Evolutionary conservation across 2,113 vertebrate genomes (phyloP).

Genomic region (Lophura nycthemera): DNA sequence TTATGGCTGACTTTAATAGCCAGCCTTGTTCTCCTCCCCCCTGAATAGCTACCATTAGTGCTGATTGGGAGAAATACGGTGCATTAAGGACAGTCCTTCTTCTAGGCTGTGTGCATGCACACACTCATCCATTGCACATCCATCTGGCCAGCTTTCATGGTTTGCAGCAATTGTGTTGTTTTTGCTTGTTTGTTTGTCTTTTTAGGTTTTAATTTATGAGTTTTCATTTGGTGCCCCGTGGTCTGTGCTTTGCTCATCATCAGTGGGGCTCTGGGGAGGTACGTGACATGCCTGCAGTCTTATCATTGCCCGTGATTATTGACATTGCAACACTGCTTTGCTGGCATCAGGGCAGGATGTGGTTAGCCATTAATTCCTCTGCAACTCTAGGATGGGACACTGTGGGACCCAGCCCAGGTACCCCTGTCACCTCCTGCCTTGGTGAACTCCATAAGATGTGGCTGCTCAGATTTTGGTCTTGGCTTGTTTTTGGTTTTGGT

Average conservation of each 20-base stretch:
- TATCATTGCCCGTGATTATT: neutral
- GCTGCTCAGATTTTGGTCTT: neutral
- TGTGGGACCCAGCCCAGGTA: too few relatives aligned
- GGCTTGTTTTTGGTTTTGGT: neutral
- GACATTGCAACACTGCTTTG: neutral
- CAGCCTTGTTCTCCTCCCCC: neutral
- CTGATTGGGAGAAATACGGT: neutral
- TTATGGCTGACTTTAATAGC: neutral
- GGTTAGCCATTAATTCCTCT: neutral
- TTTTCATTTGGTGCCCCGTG: neutral
- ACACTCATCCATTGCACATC: neutral
- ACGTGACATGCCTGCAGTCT: neutral
- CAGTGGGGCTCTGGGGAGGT: neutral
- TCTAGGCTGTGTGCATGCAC: neutral
- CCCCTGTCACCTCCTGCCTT: neutral
- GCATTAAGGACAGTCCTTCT: neutral
- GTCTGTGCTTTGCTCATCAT: neutral
- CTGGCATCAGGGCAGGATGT: neutral
- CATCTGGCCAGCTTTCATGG: neutral
- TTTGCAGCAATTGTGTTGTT: neutral
- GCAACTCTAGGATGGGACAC: neutral
- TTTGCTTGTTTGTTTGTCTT: neutral
- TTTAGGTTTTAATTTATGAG: conserved; percentile 22
- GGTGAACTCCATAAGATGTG: neutral
- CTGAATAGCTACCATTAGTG: neutral